A percentile compares a stretch with the other conserved stretches of the same genome.
These are phyloP conservation scores for Lytechinus pictus DNA, from an alignment of 35 echinoderm and acorn worm genomes.

Conservation along the genomic window DNA sequence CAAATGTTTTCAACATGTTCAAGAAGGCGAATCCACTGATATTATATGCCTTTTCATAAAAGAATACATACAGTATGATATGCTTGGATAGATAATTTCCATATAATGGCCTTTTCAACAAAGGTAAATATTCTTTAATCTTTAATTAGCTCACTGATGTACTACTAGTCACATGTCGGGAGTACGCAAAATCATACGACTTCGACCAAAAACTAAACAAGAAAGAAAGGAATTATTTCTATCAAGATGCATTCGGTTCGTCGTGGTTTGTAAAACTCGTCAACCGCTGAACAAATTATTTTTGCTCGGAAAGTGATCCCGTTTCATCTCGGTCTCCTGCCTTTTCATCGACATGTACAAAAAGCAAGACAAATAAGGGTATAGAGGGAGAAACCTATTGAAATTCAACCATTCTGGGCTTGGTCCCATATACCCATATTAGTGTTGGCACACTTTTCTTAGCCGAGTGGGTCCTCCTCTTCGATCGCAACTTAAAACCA, in stretches of 20 bases:
- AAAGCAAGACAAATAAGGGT: background rate
- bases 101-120: background rate
- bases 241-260: background rate
- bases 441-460: background rate
- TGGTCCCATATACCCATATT: background rate
- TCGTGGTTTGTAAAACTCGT: background rate
- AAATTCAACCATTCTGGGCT: background rate
- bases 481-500: constrained; percentile 46
- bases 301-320: constrained; percentile 9
- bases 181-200: background rate
- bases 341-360: background rate
- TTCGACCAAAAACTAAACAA: background rate
- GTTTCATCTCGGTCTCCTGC: background rate
- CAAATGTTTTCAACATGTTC: background rate
- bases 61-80: background rate
- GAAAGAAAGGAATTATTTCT: background rate
- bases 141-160: background rate
- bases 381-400: background rate
- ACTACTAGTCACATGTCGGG: background rate
- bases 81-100: background rate
- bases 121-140: too few relatives aligned
- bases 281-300: constrained; percentile 4
- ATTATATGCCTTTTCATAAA: background rate
- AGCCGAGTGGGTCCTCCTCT: constrained; percentile 10
- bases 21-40: background rate